These are phyloP conservation scores for Eledone cirrhosa DNA, from an alignment of 2,888 invertebrate genomes.

Conservation along the genomic window DNA sequence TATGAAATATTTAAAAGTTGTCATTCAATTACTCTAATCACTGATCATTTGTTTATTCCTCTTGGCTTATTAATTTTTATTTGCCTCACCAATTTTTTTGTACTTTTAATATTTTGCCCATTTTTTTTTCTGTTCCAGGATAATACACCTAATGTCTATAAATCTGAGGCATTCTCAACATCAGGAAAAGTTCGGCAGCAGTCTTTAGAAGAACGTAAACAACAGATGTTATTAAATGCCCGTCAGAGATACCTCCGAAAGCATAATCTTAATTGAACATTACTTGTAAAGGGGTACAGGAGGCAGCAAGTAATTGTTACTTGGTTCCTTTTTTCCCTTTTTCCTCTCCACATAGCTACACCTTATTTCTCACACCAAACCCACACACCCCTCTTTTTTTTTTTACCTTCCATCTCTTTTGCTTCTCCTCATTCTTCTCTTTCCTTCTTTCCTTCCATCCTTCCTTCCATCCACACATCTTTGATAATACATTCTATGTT, in stretches of 20 bases:
- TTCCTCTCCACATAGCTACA: neutral
- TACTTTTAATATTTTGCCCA: neutral
- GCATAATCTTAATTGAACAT: slow-evolving; percentile 66
- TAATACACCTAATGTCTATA: slow-evolving; percentile 51
- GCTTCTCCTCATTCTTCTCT: neutral
- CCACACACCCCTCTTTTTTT: neutral
- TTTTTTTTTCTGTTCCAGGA: neutral
- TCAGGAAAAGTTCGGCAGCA: slow-evolving; percentile 73
- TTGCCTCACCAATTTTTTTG: neutral
- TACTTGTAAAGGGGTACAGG: neutral
- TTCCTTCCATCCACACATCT: neutral
- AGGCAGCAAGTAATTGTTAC: too few relatives aligned
- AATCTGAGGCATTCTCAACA: slow-evolving; percentile 67
- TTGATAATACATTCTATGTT: too few relatives aligned
- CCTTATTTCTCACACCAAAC: neutral
- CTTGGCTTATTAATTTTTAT: neutral
- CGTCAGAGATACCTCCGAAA: slow-evolving; percentile 81
- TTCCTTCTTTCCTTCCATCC: neutral
- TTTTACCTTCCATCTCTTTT: neutral
- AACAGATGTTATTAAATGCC: slow-evolving; percentile 80
- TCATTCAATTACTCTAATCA: too few relatives aligned
- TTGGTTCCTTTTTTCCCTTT: slow-evolving; percentile 5
- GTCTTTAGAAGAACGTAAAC: slow-evolving; percentile 82
- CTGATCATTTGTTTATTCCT: too few relatives aligned
- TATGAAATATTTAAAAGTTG: too few relatives aligned